Percentiles rank a stretch among this genome's conserved stretches.
These are phyloP conservation scores for Galendromus occidentalis DNA, from an alignment of 1,140 invertebrate genomes.

Conservation along the genomic window DNA sequence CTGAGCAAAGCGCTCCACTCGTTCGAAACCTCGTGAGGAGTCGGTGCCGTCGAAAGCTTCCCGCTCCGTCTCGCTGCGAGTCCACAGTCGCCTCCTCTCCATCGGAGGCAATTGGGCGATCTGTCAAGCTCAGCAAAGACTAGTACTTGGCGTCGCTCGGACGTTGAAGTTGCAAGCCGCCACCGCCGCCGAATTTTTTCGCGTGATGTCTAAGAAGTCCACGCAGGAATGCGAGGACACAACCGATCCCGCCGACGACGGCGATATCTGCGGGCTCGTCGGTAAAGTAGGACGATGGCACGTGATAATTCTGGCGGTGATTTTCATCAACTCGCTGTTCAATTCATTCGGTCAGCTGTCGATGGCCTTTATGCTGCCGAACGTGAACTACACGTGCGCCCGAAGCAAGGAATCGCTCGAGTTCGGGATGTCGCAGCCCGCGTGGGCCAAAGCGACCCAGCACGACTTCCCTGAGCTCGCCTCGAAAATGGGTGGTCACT, in stretches of 20 bases:
- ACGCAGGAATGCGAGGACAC: background rate
- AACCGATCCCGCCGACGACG: background rate
- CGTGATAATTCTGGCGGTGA: background rate
- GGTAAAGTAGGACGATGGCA: background rate
- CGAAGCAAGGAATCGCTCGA: background rate
- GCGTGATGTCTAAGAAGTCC: too few species aligned
- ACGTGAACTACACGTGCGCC: background rate
- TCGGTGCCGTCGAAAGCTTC: too few species aligned
- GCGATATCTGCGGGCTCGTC: background rate
- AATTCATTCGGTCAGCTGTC: background rate
- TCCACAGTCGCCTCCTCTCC: too few species aligned
- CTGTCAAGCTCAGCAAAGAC: too few species aligned
- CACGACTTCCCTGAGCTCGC: background rate
- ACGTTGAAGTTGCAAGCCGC: too few species aligned
- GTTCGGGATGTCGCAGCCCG: background rate
- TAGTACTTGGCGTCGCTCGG: too few species aligned
- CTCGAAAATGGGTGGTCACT: too few species aligned
- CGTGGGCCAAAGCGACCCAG: background rate
- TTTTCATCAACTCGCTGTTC: background rate
- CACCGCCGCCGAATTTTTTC: too few species aligned
- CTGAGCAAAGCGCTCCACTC: too few species aligned
- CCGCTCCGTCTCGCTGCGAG: too few species aligned
- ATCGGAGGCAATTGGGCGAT: too few species aligned
- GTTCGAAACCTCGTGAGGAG: too few species aligned
- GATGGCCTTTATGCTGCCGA: background rate